A percentile compares a stretch with the other conserved stretches of the same genome.
Evolutionary conservation across 2,888 invertebrate genomes (phyloP).

Genomic region (Drosophila gaucha): DNA sequence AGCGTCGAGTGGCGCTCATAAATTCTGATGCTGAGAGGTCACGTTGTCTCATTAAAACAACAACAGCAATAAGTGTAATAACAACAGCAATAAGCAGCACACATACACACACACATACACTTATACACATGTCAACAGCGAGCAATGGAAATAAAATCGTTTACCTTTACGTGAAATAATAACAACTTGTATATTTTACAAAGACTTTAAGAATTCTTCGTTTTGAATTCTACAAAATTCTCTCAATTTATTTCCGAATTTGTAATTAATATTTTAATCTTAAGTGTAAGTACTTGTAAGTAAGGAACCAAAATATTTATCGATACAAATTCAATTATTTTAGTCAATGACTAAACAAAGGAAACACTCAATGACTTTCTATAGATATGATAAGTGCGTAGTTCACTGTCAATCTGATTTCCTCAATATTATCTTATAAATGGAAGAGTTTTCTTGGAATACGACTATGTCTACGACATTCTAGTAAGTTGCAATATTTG

Average conservation of each 20-base stretch:
- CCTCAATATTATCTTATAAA: not conserved
- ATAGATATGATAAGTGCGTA: constrained; percentile 8
- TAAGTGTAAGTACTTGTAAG: not conserved
- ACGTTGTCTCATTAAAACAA: constrained; percentile 78
- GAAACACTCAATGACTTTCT: constrained; percentile 1
- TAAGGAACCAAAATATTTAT: constrained; percentile 4
- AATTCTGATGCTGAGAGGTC: constrained; percentile 68
- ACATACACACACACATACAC: constrained; percentile 18
- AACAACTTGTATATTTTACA: not conserved
- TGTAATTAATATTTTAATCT: constrained; percentile 3
- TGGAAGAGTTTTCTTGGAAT: constrained; percentile 5
- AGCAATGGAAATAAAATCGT: constrained; percentile 14
- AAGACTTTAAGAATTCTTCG: not conserved
- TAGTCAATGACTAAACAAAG: not conserved
- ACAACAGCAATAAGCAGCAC: constrained; percentile 59
- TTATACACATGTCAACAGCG: constrained; percentile 12
- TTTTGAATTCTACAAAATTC: not conserved
- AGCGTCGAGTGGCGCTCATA: constrained; percentile 69
- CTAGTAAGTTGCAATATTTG: not conserved
- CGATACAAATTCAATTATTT: not conserved
- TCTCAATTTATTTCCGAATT: not conserved
- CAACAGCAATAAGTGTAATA: constrained; percentile 63
- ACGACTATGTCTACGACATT: not conserved
- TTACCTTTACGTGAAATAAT: constrained; percentile 11
- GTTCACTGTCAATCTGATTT: constrained; percentile 8